Evolutionary conservation across 1,140 invertebrate species (phyloP).

Genomic region (Pectinophora gossypiella): DNA sequence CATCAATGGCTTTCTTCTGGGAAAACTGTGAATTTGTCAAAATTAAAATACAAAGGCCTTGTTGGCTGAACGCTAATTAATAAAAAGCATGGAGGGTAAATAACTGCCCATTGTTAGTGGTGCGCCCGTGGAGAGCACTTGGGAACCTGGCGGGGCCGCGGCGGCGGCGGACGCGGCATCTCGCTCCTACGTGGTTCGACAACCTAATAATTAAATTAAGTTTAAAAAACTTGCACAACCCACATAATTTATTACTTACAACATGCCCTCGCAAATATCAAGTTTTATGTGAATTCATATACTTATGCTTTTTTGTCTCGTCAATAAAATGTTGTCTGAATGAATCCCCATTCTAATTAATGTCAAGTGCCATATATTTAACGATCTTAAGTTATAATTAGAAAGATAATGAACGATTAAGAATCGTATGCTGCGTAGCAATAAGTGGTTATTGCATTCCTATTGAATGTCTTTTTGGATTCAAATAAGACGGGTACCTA

Average conservation of each 20-base stretch:
- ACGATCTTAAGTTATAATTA: too few species aligned
- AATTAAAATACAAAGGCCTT: slow-evolving; percentile 66
- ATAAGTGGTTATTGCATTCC: too few species aligned
- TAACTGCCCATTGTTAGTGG: slow-evolving; percentile 59
- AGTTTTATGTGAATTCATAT: not conserved
- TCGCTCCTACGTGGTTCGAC: not conserved
- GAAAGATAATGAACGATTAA: too few species aligned
- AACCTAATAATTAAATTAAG: not conserved
- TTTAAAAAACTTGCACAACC: not conserved
- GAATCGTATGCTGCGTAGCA: too few species aligned
- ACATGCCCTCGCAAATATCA: not conserved
- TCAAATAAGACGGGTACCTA: too few species aligned
- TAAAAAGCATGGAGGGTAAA: slow-evolving; percentile 56
- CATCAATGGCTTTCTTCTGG: slow-evolving; percentile 33
- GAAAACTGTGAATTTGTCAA: slow-evolving; percentile 60
- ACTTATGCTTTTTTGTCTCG: too few species aligned
- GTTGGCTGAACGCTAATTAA: slow-evolving; percentile 46
- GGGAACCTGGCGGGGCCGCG: slow-evolving; percentile 16
- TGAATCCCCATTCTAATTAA: too few species aligned
- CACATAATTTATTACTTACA: not conserved
- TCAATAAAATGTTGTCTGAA: too few species aligned
- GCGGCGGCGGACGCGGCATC: too few species aligned
- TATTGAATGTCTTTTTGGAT: too few species aligned
- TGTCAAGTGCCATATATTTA: too few species aligned
- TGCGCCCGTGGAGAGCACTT: slow-evolving; percentile 23